Conservation (phyloP, 2,888 invertebrate species). For the Anticlea derivata region DNA sequence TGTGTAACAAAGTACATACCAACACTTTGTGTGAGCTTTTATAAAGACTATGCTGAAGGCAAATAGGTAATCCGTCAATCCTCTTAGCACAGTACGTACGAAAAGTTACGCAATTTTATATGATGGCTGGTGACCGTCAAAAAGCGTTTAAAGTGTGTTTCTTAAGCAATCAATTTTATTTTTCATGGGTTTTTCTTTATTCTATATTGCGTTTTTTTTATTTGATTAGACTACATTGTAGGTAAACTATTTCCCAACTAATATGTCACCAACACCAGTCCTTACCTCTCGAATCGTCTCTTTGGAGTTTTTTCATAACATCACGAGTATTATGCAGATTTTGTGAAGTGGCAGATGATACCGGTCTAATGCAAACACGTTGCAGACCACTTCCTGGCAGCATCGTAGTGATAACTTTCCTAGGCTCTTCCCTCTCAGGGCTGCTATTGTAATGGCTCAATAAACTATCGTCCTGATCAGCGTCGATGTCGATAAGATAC, state of each 20-base stretch:
- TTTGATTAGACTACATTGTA: constrained; percentile 8
- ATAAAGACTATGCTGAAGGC: constrained; percentile 3
- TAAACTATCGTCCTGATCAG: constrained; percentile 62
- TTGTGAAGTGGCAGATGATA: constrained; percentile 55
- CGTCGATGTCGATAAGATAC: constrained; percentile 73
- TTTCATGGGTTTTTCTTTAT: too few species aligned
- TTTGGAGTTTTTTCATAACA: constrained; percentile 57
- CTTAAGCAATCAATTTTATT: too few species aligned
- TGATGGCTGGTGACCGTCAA: neutral
- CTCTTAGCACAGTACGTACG: constrained; percentile 6
- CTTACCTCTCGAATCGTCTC: constrained; percentile 60
- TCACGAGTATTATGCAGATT: constrained; percentile 56
- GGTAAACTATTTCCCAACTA: too few species aligned
- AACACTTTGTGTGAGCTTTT: constrained; percentile 30
- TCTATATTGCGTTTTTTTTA: neutral
- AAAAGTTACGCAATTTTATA: neutral
- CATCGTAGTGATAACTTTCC: constrained; percentile 65
- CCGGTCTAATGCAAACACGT: constrained; percentile 64
- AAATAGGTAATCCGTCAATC: constrained; percentile 10
- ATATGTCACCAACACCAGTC: neutral
- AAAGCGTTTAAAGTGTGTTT: too few species aligned
- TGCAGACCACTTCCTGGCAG: constrained; percentile 76
- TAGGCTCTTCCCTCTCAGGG: constrained; percentile 67
- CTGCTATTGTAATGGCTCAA: constrained; percentile 58
- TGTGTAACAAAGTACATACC: constrained; percentile 40